A percentile compares a stretch with the other conserved stretches of the same genome.
phyloP scores from a whole-genome alignment of 2,797 vertebrate genomes.

The Netta rufina region DNA sequence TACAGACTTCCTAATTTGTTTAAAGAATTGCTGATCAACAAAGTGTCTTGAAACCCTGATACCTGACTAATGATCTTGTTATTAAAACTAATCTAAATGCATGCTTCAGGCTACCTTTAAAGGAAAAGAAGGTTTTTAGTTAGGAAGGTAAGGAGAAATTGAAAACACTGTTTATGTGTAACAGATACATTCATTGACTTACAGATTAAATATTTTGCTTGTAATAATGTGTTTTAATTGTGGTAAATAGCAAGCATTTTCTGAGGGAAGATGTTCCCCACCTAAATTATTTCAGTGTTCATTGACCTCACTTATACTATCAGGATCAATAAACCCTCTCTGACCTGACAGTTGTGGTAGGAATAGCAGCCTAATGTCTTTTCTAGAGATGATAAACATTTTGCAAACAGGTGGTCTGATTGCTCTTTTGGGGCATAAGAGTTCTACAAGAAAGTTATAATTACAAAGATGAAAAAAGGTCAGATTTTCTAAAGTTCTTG shows the following conservation, averaged over 20 bases:
- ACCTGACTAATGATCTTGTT: slow-evolving; percentile 55
- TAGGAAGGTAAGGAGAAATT: slow-evolving; percentile 10
- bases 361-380: slow-evolving; percentile 1
- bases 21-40: slow-evolving; percentile 25
- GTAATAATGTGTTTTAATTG: slow-evolving; percentile 46
- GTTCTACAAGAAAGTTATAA: background rate
- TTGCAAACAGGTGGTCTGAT: background rate
- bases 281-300: slow-evolving; percentile 26
- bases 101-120: slow-evolving; percentile 15
- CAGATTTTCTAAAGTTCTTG: background rate
- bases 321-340: slow-evolving; percentile 33
- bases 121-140: slow-evolving; percentile 26
- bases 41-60: slow-evolving; percentile 26
- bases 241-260: slow-evolving; percentile 58
- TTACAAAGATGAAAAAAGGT: slow-evolving; percentile 21
- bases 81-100: slow-evolving; percentile 70
- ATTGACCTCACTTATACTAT: slow-evolving; percentile 27
- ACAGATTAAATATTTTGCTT: slow-evolving; percentile 23
- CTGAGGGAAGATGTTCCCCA: background rate
- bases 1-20: background rate
- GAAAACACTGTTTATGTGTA: background rate
- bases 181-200: slow-evolving; percentile 21
- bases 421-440: background rate
- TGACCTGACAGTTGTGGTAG: slow-evolving; percentile 18
- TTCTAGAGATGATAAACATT: slow-evolving; percentile 4